Conservation (phyloP, 2,113 vertebrate species). For the Lasiurus borealis region DNA sequence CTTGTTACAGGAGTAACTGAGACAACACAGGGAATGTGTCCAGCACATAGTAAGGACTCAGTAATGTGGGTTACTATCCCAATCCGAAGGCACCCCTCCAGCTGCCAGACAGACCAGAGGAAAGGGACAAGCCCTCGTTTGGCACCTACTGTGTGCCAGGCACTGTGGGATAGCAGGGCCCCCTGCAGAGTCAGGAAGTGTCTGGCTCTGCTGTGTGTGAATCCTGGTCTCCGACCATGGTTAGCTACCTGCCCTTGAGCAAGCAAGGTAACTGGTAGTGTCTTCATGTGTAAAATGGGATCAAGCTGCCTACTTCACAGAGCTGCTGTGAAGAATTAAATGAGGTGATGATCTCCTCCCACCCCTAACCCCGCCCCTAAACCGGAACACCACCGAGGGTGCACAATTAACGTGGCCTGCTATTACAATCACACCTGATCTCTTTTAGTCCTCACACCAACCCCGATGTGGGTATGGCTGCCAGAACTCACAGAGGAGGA, state of each 20-base stretch:
- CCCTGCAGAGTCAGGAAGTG: background rate
- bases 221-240: too few species aligned
- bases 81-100: background rate
- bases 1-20: background rate
- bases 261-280: background rate
- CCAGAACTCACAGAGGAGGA: background rate
- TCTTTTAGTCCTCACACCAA: background rate
- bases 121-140: background rate
- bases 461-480: fast-evolving
- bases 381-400: fast-evolving
- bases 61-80: background rate
- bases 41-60: background rate
- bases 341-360: background rate
- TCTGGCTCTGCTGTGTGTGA: background rate
- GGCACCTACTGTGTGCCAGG: background rate
- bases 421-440: too few species aligned
- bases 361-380: background rate
- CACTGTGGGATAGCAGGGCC: fast-evolving
- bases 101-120: background rate
- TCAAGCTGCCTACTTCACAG: background rate
- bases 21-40: fast-evolving
- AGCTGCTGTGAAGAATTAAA: background rate
- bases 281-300: background rate
- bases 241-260: background rate
- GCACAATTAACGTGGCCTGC: fast-evolving